Evolutionary conservation across 23 tunicate species (phyloP).

Genomic region (Trididemnum clinides): DNA sequence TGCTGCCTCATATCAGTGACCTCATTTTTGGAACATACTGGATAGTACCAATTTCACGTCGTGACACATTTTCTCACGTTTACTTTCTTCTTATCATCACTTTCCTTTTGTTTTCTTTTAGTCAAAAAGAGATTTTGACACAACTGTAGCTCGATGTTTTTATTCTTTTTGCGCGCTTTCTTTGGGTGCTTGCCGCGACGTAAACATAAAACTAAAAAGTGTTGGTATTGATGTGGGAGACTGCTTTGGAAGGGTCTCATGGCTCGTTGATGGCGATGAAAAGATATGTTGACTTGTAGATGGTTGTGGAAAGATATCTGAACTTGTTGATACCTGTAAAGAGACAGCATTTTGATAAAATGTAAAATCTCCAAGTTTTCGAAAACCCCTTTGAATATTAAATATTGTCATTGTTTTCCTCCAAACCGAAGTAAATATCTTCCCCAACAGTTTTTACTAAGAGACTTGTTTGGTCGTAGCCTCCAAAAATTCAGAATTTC

Average conservation of each 20-base stretch:
- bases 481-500: not conserved
- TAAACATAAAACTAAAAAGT: not conserved
- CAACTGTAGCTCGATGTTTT: not conserved
- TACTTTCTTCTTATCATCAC: not conserved
- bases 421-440: slow-evolving; percentile 4
- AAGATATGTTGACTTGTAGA: not conserved
- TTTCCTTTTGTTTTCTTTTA: not conserved
- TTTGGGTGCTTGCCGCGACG: not conserved
- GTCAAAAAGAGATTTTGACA: not conserved
- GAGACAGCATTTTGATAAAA: not conserved
- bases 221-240: not conserved
- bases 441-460: not conserved
- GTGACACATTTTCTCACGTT: not conserved
- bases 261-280: not conserved
- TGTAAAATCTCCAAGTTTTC: not conserved
- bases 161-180: not conserved
- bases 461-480: not conserved
- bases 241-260: no score
- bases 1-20: not conserved
- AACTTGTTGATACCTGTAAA: not conserved
- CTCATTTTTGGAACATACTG: not conserved
- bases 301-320: not conserved
- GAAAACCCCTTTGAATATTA: not conserved
- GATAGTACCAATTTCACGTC: not conserved
- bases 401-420: not conserved